Conservation (phyloP, 2,888 invertebrate species). For the Microctonus aethiopoides region DNA sequence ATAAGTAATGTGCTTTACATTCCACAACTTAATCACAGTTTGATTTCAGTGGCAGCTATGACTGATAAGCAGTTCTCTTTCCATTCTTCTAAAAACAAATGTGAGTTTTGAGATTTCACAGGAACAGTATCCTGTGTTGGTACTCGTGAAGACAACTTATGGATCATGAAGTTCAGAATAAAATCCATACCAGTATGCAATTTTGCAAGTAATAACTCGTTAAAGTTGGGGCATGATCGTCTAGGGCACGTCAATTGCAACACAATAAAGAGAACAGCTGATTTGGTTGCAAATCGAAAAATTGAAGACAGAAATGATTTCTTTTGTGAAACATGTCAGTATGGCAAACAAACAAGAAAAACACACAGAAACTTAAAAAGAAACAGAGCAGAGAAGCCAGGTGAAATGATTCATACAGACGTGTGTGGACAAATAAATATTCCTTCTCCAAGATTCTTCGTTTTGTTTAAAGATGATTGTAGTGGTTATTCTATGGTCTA, state of each 20-base stretch:
- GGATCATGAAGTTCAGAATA: not conserved
- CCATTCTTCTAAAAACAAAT: not conserved
- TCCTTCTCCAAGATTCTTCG: constrained; percentile 31
- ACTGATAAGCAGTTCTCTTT: too few relatives aligned
- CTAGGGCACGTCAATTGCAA: not conserved
- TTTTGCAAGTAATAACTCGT: too few relatives aligned
- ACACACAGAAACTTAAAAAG: not conserved
- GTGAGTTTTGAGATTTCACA: not conserved
- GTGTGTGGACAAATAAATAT: constrained; percentile 40
- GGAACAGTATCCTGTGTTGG: not conserved
- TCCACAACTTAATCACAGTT: not conserved
- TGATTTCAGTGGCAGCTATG: not conserved
- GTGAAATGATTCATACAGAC: constrained; percentile 29
- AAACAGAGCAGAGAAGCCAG: not conserved
- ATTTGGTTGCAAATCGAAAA: not conserved
- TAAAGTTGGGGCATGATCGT: not conserved
- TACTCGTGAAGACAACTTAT: not conserved
- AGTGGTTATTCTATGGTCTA: constrained; percentile 32
- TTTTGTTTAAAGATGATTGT: constrained; percentile 41
- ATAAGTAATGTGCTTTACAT: not conserved
- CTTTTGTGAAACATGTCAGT: not conserved
- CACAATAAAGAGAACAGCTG: not conserved
- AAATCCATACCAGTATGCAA: not conserved
- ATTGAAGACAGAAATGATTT: not conserved
- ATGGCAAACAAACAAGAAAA: not conserved